phyloP scores from a whole-genome alignment of 2,113 vertebrate species.

The Odobenus rosmarus region DNA sequence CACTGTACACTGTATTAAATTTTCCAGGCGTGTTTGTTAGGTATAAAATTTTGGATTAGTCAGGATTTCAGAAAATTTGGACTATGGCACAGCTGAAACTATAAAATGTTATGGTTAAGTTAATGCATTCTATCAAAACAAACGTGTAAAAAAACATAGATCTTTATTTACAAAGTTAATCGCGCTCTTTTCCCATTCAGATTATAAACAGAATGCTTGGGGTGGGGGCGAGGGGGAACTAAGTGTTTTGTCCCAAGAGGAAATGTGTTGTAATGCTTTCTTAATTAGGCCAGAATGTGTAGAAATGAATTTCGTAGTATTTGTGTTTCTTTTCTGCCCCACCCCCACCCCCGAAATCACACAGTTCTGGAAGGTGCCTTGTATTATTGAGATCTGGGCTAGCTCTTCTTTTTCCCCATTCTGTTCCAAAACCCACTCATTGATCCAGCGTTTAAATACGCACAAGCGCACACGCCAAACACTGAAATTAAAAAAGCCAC shows the following conservation, averaged over 20 bases:
- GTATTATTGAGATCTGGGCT: neutral
- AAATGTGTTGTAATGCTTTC: constrained; percentile 37
- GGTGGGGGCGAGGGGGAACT: neutral
- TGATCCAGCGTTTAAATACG: neutral
- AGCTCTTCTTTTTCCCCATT: neutral
- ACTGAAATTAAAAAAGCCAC: neutral
- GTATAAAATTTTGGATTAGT: constrained; percentile 60
- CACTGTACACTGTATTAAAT: constrained; percentile 37
- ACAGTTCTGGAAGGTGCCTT: constrained; percentile 28
- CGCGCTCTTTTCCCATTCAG: neutral
- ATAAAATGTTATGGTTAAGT: constrained; percentile 34
- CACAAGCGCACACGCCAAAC: neutral
- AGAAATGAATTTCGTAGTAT: constrained; percentile 25
- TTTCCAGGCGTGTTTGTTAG: neutral
- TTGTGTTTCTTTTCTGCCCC: neutral
- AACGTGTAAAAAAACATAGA: constrained; percentile 14
- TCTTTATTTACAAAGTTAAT: constrained; percentile 56
- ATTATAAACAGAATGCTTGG: constrained; percentile 54
- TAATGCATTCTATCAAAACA: constrained; percentile 56
- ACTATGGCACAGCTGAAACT: constrained; percentile 16
- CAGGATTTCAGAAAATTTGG: constrained; percentile 64
- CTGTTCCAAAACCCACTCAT: constrained; percentile 17
- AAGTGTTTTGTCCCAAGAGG: constrained; percentile 37
- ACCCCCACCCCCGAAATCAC: neutral
- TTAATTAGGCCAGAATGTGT: constrained; percentile 60